Conservation (phyloP, 2,888 invertebrate species). For the Nomada lathburiana region DNA sequence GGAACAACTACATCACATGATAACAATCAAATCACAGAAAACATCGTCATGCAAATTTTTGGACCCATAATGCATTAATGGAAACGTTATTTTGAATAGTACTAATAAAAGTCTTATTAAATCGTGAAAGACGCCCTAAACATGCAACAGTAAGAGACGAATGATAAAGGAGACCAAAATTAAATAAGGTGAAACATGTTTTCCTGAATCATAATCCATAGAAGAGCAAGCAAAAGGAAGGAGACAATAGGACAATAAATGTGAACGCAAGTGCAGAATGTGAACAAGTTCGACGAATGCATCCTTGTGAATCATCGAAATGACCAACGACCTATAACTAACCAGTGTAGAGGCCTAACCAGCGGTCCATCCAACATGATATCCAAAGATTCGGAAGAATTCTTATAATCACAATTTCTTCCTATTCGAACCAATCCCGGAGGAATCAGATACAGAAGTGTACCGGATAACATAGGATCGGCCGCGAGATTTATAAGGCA, state of each 20-base stretch:
- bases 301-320: slow-evolving; percentile 4
- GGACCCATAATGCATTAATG: slow-evolving; percentile 5
- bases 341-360: slow-evolving; percentile 88
- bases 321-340: slow-evolving; percentile 71
- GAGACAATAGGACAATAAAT: slow-evolving; percentile 1
- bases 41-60: slow-evolving; percentile 11
- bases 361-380: slow-evolving; percentile 88
- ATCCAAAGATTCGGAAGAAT: slow-evolving; percentile 82
- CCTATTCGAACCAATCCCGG: slow-evolving; percentile 85
- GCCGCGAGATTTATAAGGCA: slow-evolving; percentile 88
- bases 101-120: not conserved
- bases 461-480: slow-evolving; percentile 88
- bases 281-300: slow-evolving; percentile 2
- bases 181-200: not conserved
- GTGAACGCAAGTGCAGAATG: not conserved
- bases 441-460: slow-evolving; percentile 85
- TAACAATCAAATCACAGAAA: not conserved
- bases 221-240: not conserved
- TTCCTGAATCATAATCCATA: not conserved
- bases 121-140: not conserved
- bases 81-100: not conserved
- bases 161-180: not conserved
- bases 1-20: not conserved
- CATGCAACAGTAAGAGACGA: slow-evolving; percentile 23
- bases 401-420: slow-evolving; percentile 60